Percentiles rank a stretch among this genome's conserved stretches.
Evolutionary conservation across 2,113 vertebrate species (phyloP).

Genomic region (Eupsittula cactorum): DNA sequence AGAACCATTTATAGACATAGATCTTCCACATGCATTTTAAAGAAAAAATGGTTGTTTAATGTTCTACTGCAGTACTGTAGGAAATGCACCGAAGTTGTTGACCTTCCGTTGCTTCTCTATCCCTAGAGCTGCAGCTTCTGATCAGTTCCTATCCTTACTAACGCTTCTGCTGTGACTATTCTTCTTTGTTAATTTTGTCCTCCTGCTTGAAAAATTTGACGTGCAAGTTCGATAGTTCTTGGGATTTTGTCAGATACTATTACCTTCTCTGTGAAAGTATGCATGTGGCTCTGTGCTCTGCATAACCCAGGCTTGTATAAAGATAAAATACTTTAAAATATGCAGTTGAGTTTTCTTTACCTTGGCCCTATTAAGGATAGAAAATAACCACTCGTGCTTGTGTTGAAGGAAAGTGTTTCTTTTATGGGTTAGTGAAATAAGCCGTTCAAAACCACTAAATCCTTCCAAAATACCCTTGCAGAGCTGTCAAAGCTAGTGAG

Average conservation of each 20-base stretch:
- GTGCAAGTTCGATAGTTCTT: background rate
- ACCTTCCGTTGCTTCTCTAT: background rate
- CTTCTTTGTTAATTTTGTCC: background rate
- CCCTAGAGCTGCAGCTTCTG: background rate
- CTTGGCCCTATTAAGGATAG: constrained; percentile 18
- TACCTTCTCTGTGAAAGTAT: background rate
- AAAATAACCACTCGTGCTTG: background rate
- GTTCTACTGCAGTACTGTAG: background rate
- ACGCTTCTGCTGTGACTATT: background rate
- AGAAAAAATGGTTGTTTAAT: background rate
- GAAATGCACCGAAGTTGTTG: background rate
- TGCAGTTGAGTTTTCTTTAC: constrained; percentile 52
- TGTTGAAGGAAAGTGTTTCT: constrained; percentile 32
- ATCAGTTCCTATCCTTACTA: background rate
- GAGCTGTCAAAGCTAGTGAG: constrained; percentile 18
- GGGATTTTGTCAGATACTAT: background rate
- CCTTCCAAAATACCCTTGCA: constrained; percentile 25
- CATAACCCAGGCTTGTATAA: constrained; percentile 16
- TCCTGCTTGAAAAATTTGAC: background rate
- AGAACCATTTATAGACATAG: background rate
- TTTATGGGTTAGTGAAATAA: constrained; percentile 43
- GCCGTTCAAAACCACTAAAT: constrained; percentile 35
- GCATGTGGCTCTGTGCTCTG: constrained; percentile 7
- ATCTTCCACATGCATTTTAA: background rate
- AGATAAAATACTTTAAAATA: constrained; percentile 39